phyloP scores from a whole-genome alignment of 92 coral and sea anemone species.

The Isaurus tuberculatus region DNA sequence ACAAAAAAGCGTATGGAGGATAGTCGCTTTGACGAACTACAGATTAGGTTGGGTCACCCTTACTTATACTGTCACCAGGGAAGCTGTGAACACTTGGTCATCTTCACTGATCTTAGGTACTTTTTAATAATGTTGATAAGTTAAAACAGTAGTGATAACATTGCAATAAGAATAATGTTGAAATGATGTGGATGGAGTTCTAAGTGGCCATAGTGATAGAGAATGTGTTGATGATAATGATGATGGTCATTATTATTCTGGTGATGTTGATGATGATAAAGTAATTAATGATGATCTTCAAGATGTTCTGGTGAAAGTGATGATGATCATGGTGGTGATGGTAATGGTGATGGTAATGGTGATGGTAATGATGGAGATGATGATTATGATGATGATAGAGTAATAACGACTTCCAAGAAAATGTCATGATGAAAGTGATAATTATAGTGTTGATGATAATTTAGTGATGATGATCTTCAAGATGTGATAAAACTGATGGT shows the following conservation, averaged over 20 bases:
- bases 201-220: too few relatives aligned
- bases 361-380: background rate
- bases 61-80: constrained; percentile 96
- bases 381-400: background rate
- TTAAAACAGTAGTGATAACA: background rate
- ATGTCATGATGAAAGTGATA: too few relatives aligned
- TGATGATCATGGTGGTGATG: background rate
- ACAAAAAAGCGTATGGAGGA: constrained; percentile 81
- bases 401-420: too few relatives aligned
- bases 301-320: background rate
- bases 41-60: constrained; percentile 89
- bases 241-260: background rate
- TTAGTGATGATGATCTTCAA: background rate
- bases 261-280: background rate
- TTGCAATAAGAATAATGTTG: background rate
- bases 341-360: background rate
- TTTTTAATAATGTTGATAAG: background rate
- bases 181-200: background rate
- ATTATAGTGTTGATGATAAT: too few relatives aligned
- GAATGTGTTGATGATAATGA: too few relatives aligned
- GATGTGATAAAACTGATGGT: background rate
- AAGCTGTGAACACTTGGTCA: constrained; percentile 89
- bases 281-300: background rate
- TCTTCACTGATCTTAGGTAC: constrained; percentile 93
- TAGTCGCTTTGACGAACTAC: constrained; percentile 78